Evolutionary conservation across 2,797 vertebrate genomes (phyloP).

Genomic region (Meriones psammophilus): DNA sequence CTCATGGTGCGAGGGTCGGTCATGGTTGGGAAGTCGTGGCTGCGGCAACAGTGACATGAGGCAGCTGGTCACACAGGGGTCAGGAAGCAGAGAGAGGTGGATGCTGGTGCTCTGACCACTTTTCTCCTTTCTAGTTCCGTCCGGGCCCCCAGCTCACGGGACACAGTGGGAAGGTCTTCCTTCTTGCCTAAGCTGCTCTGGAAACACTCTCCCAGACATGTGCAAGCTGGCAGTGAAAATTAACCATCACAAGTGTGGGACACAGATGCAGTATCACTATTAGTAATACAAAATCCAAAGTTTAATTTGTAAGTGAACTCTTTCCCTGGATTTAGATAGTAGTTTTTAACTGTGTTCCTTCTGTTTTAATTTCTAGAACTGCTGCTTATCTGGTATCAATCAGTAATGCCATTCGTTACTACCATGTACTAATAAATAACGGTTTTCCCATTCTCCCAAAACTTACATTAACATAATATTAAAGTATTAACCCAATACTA

Average conservation of each 20-base stretch:
- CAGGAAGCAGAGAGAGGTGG: not conserved
- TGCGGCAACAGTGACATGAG: no score
- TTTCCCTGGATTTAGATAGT: constrained; percentile 36
- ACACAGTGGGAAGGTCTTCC: not conserved
- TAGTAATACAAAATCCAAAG: not conserved
- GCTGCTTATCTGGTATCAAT: not conserved
- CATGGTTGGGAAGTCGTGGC: no score
- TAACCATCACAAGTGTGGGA: not conserved
- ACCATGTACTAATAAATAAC: constrained; percentile 33
- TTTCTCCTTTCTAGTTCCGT: not conserved
- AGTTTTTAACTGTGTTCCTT: constrained; percentile 16
- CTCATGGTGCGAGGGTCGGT: not conserved
- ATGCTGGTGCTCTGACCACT: not conserved
- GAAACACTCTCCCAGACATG: not conserved
- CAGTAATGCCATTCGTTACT: not conserved
- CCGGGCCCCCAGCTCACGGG: not conserved
- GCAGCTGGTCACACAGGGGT: not conserved
- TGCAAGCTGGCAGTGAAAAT: not conserved
- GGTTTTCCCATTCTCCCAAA: not conserved
- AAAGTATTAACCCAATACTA: not conserved
- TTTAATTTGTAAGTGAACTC: constrained; percentile 4
- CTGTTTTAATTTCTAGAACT: constrained; percentile 19
- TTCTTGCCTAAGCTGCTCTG: not conserved
- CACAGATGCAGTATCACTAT: not conserved
- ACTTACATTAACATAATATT: constrained; percentile 38